phyloP scores from a whole-genome alignment of 1,140 invertebrate genomes.

The Notospermus geniculatus region DNA sequence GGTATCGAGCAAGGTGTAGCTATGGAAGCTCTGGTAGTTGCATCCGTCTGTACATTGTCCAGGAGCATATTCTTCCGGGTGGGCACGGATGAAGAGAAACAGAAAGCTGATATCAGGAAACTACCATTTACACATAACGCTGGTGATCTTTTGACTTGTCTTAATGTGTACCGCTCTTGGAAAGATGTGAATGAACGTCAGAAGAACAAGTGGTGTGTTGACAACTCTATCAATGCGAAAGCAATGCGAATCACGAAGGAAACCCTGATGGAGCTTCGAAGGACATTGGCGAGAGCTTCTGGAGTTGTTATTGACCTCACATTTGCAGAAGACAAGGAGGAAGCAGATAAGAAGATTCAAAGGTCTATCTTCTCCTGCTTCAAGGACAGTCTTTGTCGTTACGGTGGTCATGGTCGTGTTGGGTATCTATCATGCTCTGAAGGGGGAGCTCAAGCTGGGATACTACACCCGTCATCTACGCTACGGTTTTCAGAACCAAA shows the following conservation, averaged over 20 bases:
- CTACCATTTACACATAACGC: no score
- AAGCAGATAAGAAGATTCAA: neutral
- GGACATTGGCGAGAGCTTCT: no score
- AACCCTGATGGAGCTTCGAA: constrained; percentile 37
- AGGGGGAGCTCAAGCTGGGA: constrained; percentile 26
- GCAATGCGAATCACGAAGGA: constrained; percentile 33
- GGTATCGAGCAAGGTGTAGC: no score
- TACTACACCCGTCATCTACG: constrained; percentile 42
- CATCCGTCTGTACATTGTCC: no score
- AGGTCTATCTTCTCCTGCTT: constrained; percentile 13
- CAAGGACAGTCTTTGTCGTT: constrained; percentile 29
- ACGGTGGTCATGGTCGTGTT: constrained; percentile 33
- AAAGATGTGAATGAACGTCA: no score
- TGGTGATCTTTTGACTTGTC: no score
- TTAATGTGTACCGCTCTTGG: no score
- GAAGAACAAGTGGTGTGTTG: constrained; percentile 37
- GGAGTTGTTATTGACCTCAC: constrained; percentile 20
- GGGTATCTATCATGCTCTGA: constrained; percentile 34
- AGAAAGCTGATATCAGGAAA: no score
- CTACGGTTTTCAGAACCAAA: constrained; percentile 29
- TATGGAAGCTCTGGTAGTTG: no score
- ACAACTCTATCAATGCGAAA: constrained; percentile 42
- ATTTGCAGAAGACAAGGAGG: constrained; percentile 22
- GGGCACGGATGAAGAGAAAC: no score
- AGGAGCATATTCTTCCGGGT: no score